Conservation (phyloP, 2,888 invertebrate species). For the Scaptodrosophila latifasciaeformis region DNA sequence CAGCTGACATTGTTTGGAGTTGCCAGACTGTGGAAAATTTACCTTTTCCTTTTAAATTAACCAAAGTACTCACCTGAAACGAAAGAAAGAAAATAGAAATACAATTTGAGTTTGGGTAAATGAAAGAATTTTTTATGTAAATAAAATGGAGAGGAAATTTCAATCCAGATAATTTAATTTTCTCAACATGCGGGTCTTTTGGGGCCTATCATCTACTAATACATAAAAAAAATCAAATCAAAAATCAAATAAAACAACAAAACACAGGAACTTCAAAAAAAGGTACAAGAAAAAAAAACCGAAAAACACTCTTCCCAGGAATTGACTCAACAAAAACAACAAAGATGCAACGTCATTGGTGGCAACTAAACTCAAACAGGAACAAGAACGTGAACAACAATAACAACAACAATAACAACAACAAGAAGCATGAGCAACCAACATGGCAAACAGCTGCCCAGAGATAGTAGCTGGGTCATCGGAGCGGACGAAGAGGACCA, state of each 20-base stretch:
- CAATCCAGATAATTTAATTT: no score
- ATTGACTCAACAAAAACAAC: constrained; percentile 53
- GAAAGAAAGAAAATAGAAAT: constrained; percentile 11
- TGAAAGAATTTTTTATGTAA: constrained; percentile 16
- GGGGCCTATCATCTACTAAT: neutral
- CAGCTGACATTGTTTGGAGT: constrained; percentile 51
- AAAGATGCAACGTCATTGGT: constrained; percentile 49
- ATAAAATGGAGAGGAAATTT: no score
- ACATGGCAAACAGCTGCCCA: constrained; percentile 5
- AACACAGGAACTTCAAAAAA: constrained; percentile 63
- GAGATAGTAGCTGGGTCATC: constrained; percentile 1
- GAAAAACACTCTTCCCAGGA: no score
- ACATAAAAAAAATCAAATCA: neutral
- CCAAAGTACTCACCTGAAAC: constrained; percentile 46
- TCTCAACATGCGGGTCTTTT: no score
- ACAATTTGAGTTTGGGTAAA: constrained; percentile 1
- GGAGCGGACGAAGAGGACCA: constrained; percentile 6
- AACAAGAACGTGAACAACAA: constrained; percentile 29
- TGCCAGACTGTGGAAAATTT: constrained; percentile 40
- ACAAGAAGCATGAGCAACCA: neutral
- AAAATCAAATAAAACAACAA: constrained; percentile 27
- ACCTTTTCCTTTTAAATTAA: constrained; percentile 18
- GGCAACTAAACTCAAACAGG: constrained; percentile 38
- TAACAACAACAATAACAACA: constrained; percentile 21
- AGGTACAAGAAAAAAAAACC: no score